Evolutionary conservation across 2,888 invertebrate species (phyloP), one percentile per base, ranked within the genome.

Genomic region (Andrena camellia): DNA sequence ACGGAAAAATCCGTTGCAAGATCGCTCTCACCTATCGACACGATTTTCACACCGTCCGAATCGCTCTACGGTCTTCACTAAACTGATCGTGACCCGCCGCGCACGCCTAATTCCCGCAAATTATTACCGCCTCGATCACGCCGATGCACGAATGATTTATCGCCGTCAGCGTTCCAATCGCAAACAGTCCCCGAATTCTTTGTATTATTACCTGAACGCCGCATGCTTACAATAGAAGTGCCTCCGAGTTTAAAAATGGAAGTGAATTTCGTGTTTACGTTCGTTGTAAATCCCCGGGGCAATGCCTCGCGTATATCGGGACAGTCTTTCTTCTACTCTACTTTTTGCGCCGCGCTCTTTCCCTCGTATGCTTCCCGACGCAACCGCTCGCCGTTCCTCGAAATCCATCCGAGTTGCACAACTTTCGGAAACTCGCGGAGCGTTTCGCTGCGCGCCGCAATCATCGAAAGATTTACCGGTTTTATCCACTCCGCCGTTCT

Each of bases 71-170:
- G 10, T 48, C 42, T 29, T 42, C 52, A 0, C n/a, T 48, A 10
- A 29, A 70, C 17, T 42, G 48, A 42, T 48, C 60, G 29, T 8
- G 20, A 42, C 5, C 20, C n/a, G 2, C 10, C 26, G 17, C 48
- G 17, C 54, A 26, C 57, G 29, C 10, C 10, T 33, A 20, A 42
- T 31, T 23, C 42, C 23, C 7, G n/a, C 23, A 42, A 78, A 73
- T 31, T 69, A 73, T 31, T 69, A 79, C 10, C 64, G 29, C 13
- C 23, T 59, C 60, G 35, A 66, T 66, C 52, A 50, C 62, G n/a
- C 31, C 52, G 59, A 66, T 50, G 17, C n/a, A 31, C 6, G 33
- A 31, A 62, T 29, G 62, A 75, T 69, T 69, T 68, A 62, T 62
- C n/a, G 23, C 33, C 50, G 4, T n/a, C 31, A 10, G 3, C 8